Percentiles rank a stretch among this genome's conserved stretches.
phyloP scores from a whole-genome alignment of 2,113 vertebrate species.

The Prietella phreatophila region DNA sequence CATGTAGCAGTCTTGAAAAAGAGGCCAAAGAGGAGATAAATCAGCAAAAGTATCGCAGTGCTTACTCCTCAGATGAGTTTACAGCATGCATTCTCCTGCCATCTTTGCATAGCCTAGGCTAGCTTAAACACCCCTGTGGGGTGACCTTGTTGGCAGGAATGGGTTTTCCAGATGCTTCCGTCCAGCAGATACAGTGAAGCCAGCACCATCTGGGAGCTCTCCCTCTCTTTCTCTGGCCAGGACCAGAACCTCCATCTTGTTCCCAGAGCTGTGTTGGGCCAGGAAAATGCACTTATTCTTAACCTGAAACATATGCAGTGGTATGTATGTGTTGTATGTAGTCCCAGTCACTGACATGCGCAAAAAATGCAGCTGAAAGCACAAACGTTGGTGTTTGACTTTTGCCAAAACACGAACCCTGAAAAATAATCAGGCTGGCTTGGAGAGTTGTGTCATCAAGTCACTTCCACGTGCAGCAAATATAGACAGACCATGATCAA shows the following conservation, averaged over 20 bases:
- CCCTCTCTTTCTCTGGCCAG: slow-evolving; percentile 7
- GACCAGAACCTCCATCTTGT: slow-evolving; percentile 25
- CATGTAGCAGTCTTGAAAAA: slow-evolving; percentile 17
- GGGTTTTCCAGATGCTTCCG: slow-evolving; percentile 52
- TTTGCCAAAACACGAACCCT: slow-evolving; percentile 35
- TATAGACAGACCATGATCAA: slow-evolving; percentile 3
- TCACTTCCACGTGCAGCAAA: slow-evolving; percentile 3
- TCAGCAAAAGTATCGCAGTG: slow-evolving; percentile 31
- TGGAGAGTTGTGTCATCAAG: slow-evolving; percentile 3
- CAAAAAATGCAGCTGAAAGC: slow-evolving; percentile 32
- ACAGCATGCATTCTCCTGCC: slow-evolving; percentile 28
- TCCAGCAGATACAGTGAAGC: slow-evolving; percentile 26
- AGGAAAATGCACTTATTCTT: slow-evolving; percentile 37
- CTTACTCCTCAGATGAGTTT: slow-evolving; percentile 39
- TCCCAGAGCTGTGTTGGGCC: slow-evolving; percentile 2
- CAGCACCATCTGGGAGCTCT: slow-evolving; percentile 37
- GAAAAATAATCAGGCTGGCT: slow-evolving; percentile 22
- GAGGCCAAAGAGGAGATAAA: slow-evolving; percentile 38
- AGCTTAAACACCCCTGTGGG: slow-evolving; percentile 42
- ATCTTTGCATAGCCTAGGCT: slow-evolving; percentile 28
- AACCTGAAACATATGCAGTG: slow-evolving; percentile 47
- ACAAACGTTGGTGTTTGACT: background rate
- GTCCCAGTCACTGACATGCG: slow-evolving; percentile 36
- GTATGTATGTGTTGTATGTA: slow-evolving; percentile 33
- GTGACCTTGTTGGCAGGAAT: slow-evolving; percentile 45